Evolutionary conservation across 2,888 invertebrate genomes (phyloP), one percentile per base, ranked within the genome.

Genomic region (Gisinianus flammeolus): DNA sequence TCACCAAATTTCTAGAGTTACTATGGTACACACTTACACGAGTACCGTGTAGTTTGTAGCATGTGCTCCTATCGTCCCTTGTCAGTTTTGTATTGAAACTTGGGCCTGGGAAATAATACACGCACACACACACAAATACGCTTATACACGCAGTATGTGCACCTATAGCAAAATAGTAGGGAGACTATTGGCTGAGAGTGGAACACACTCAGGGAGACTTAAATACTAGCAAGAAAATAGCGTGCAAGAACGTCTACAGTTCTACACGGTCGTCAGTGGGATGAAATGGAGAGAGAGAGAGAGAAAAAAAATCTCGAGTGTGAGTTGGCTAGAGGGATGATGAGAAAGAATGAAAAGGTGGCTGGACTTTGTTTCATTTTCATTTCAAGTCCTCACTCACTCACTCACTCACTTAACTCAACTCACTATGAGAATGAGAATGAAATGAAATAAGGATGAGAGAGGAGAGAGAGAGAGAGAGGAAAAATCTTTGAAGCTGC

Each of bases 341-440:
- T 58, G 66, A 66, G 44, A 74, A 62, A 74, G 66, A 54, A 73
- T 62, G 62, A 73, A 73, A 73, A 73, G 73, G 73, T 62, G 72
- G 64, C 44, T 66, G 66, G 73, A 73, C 73, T 73, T 73, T 62
- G 73, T 62, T 68, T 64, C 64, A 64, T 28, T 64, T 67, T 68
- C 33, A 68, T 68, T 44, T 24, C 72, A 22, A 62, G 4, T 62
- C 62, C 24, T 22, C 24, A 22, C 26, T 22, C 24, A 24, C 24
- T 6, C 16, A 54, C 4, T 22, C 62, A 8, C 35, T 35, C 12
- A 12, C 35, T 35, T 35, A n/a, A 6, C 12, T 2, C 44, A 58
- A 26, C 1, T 8, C 1, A 26, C 5, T 16, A 28, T 64, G 28
- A 64, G 62, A 26, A 64, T 28, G 64, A 28, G 26, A 26, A 64